These are phyloP conservation scores for Poecilia picta DNA, from an alignment of 2,797 vertebrate species.

Conservation along the genomic window DNA sequence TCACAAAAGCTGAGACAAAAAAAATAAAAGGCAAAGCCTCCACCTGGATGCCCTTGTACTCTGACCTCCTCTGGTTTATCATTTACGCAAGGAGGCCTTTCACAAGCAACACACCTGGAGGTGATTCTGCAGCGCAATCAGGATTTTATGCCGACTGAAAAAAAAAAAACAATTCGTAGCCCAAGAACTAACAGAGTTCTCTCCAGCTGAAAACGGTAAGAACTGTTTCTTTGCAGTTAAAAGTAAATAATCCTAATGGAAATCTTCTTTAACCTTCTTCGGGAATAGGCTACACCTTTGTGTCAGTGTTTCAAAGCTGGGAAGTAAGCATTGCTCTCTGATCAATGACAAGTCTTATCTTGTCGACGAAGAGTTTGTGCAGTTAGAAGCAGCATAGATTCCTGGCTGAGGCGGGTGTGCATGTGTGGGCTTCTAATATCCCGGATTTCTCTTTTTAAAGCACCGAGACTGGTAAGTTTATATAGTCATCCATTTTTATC, in stretches of 20 bases:
- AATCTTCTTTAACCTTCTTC: background rate
- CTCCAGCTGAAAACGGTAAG: slow-evolving; percentile 45
- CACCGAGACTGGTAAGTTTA: slow-evolving; percentile 63
- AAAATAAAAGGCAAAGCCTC: slow-evolving; percentile 19
- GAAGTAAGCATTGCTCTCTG: slow-evolving; percentile 21
- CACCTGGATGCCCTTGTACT: slow-evolving; percentile 61
- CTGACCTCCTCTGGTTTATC: slow-evolving; percentile 65
- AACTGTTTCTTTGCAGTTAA: background rate
- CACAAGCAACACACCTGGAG: slow-evolving; percentile 57
- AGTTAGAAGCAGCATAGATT: slow-evolving; percentile 59
- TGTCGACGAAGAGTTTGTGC: slow-evolving; percentile 60
- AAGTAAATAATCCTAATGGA: background rate
- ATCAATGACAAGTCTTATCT: slow-evolving; percentile 73
- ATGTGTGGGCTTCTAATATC: slow-evolving; percentile 45
- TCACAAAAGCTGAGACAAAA: slow-evolving; percentile 4
- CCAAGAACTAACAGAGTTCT: background rate
- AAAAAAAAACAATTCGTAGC: slow-evolving; percentile 13
- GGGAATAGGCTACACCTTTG: slow-evolving; percentile 4
- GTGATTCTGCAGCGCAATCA: slow-evolving; percentile 27
- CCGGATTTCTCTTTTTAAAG: slow-evolving; percentile 21
- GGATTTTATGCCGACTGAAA: slow-evolving; percentile 26
- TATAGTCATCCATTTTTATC: slow-evolving; percentile 13
- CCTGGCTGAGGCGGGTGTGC: slow-evolving; percentile 62
- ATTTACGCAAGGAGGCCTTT: slow-evolving; percentile 43
- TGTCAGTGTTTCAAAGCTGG: slow-evolving; percentile 38